A percentile compares a stretch with the other conserved stretches of the same genome.
These are phyloP conservation scores for Pristis pectinata DNA, from an alignment of 2,797 vertebrate genomes.

Conservation along the genomic window DNA sequence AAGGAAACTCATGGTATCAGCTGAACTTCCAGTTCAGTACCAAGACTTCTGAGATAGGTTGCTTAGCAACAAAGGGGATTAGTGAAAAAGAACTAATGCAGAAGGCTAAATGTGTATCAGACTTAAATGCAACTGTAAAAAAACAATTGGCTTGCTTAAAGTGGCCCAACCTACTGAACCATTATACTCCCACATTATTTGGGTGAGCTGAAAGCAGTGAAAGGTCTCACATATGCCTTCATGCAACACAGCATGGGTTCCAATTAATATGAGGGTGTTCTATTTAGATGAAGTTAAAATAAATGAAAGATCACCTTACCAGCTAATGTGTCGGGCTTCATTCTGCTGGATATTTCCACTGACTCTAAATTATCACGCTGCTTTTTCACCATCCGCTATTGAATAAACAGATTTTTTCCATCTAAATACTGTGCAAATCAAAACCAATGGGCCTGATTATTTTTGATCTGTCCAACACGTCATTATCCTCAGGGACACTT, in stretches of 20 bases:
- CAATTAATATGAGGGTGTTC: not conserved
- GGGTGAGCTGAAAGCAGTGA: not conserved
- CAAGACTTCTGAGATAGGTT: not conserved
- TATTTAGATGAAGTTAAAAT: not conserved
- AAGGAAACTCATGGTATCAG: not conserved
- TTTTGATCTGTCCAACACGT: no score
- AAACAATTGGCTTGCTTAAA: not conserved
- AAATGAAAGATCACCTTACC: not conserved
- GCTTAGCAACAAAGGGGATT: constrained; percentile 5
- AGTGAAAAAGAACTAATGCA: not conserved
- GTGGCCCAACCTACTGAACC: not conserved
- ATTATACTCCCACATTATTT: not conserved
- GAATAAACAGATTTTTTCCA: not conserved
- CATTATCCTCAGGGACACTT: no score
- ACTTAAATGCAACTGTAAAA: not conserved
- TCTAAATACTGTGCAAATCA: no score
- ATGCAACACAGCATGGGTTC: no score
- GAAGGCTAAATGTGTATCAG: not conserved
- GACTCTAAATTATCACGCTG: not conserved
- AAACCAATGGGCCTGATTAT: no score
- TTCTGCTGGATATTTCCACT: not conserved
- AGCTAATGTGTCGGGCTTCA: no score
- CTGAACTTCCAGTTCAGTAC: not conserved
- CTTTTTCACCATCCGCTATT: not conserved
- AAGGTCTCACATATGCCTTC: not conserved